phyloP scores from a whole-genome alignment of 2,113 vertebrate species.

The Balaeniceps rex region DNA sequence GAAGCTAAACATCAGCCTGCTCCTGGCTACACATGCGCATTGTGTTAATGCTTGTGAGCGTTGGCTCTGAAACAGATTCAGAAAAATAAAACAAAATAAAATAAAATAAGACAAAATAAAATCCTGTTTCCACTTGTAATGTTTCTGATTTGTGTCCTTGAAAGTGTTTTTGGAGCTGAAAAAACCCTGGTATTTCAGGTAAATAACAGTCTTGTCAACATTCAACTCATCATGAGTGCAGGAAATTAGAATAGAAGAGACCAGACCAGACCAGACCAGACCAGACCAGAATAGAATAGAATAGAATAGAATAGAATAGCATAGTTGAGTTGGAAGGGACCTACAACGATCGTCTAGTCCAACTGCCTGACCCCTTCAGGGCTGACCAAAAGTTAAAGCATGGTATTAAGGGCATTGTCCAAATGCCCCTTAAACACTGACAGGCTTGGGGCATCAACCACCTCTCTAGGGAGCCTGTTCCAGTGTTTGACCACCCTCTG shows the following conservation, averaged over 20 bases:
- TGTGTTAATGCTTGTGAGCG: neutral
- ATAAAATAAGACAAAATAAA: neutral
- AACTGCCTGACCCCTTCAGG: neutral
- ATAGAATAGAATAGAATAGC: no score
- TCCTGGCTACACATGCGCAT: neutral
- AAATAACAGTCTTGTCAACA: neutral
- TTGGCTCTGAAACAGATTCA: neutral
- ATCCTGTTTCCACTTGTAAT: neutral
- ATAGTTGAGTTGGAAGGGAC: neutral
- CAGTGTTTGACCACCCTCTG: neutral
- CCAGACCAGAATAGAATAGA: neutral
- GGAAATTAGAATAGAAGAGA: no score
- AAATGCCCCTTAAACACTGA: neutral
- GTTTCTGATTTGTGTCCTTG: neutral
- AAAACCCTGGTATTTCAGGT: neutral
- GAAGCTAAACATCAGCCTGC: neutral
- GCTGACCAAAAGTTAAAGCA: neutral
- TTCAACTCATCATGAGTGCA: neutral
- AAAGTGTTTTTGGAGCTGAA: neutral
- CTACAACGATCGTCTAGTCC: neutral
- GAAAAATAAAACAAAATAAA: neutral
- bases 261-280: no score
- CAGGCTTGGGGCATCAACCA: neutral
- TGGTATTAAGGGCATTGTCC: neutral
- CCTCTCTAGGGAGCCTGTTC: neutral